A percentile compares a stretch with the other conserved stretches of the same genome.
Evolutionary conservation across 2,113 vertebrate species (phyloP).

Genomic region (Engystomops pustulosus): DNA sequence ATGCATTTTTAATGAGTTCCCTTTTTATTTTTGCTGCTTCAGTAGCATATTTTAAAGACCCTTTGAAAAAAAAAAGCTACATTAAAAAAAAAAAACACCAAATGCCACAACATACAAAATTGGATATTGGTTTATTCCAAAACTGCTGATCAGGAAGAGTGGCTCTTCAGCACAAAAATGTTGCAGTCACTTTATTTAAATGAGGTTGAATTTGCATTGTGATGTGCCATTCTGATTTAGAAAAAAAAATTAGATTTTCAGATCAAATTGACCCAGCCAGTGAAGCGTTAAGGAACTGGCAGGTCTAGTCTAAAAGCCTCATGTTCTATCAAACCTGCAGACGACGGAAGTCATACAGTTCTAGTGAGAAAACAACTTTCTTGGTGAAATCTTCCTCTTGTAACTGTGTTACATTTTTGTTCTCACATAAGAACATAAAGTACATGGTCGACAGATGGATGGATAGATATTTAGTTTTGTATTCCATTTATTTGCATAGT

Average conservation of each 20-base stretch:
- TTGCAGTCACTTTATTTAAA: constrained; percentile 99
- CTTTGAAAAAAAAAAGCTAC: constrained; percentile 87
- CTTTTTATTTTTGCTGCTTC: constrained; percentile 98
- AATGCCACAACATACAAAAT: constrained; percentile 98
- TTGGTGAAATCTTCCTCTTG: constrained; percentile 71
- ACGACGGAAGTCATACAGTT: constrained; percentile 80
- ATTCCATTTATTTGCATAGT: background rate
- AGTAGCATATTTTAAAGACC: constrained; percentile 99
- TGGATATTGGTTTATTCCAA: constrained; percentile 99
- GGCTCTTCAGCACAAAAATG: constrained; percentile 99
- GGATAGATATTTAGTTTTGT: background rate
- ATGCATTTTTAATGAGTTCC: constrained; percentile 99
- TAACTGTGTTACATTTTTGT: constrained; percentile 61
- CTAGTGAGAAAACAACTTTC: constrained; percentile 79
- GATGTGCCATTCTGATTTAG: constrained; percentile 99
- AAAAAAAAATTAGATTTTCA: constrained; percentile 99
- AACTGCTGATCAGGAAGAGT: constrained; percentile 99
- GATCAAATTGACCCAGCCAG: constrained; percentile 99
- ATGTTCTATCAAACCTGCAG: constrained; percentile 95
- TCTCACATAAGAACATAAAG: constrained; percentile 63
- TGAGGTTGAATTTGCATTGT: constrained; percentile 99
- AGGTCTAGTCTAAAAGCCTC: constrained; percentile 97
- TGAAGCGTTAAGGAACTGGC: constrained; percentile 99
- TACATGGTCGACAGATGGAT: constrained; percentile 2
- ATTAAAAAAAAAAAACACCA: constrained; percentile 95